Base-by-base conservation (phyloP, 2,113 vertebrate genomes). In the Oreotrochilus melanogaster region DNA sequence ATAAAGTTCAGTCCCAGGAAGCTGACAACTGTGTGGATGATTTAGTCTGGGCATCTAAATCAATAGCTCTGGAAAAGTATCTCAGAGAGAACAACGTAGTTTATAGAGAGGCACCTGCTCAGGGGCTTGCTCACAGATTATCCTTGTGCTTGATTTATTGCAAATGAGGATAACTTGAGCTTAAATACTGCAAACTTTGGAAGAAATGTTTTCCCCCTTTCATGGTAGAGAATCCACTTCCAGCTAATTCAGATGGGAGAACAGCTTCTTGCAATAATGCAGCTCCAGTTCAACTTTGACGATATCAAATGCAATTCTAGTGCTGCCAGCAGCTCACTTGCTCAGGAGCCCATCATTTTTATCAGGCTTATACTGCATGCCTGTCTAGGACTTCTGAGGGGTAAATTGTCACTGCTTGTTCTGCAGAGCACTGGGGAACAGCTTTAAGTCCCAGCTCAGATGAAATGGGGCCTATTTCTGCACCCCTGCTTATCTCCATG, bases 361-460 rank as follows among this genome's bases (percentile, higher is more conserved):
- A 10, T 18, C 60, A 57, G 28, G 7, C 8, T 39, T 24, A 10
- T 35, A 35, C 18, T 1, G 0, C 64, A 35, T 2, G 2, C 10
- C 54, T 53, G 27, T 12, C 85, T 30, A 25, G n/a, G 51, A 71
- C 66, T 17, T 65, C 30, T 48, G 28, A 61, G 37, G 17, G 43
- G 61, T 14, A 33, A 25, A 35, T 18, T 11, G n/a, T 35, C 22
- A 11, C 42, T 66, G 33, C 27, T 22, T 19, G 3, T 3, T 66
- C 37, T 28, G 66, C 31, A 31, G 51, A 71, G 43, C 47, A 1
- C 72, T 4, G 7, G 19, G 22, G 16, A 45, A 0, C 11, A 45
- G 9, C 43, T 27, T 64, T 53, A 16, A 21, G 5, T 15, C 35
- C 4, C n/a, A 31, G 35, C 14, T 16, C 78, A 61, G 39, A 24